Evolutionary conservation across 2,888 invertebrate species (phyloP).

Genomic region (Plebejus melissa): DNA sequence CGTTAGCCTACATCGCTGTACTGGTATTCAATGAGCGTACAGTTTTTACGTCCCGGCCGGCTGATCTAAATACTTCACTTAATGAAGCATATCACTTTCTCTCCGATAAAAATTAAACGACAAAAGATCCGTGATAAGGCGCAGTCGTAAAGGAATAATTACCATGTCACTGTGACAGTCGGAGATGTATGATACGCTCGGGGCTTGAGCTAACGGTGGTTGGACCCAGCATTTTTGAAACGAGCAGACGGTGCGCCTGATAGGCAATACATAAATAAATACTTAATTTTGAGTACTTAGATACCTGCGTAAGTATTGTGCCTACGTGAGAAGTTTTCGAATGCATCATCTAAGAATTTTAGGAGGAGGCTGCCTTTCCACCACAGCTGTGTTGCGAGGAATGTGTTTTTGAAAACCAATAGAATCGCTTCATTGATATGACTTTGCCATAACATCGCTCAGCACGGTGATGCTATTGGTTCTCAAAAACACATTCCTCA

Average conservation of each 20-base stretch:
- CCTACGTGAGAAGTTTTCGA: too few species aligned
- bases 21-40: constrained; percentile 1
- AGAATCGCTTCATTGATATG: too few species aligned
- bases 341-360: too few species aligned
- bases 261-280: too few species aligned
- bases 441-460: too few species aligned
- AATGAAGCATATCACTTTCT: constrained; percentile 24
- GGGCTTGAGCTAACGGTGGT: constrained; percentile 10
- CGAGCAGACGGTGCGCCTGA: background rate
- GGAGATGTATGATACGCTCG: background rate
- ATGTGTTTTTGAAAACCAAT: too few species aligned
- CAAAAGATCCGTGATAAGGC: constrained; percentile 10
- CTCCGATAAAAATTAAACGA: constrained; percentile 8
- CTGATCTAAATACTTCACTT: constrained; percentile 18
- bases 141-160: constrained; percentile 32
- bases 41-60: background rate
- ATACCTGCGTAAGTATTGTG: too few species aligned
- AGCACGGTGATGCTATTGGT: too few species aligned
- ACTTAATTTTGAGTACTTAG: too few species aligned
- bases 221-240: background rate
- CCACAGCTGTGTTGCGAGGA: too few species aligned
- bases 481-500: too few species aligned
- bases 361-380: too few species aligned
- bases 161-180: constrained; percentile 19
- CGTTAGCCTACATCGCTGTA: constrained; percentile 14